Percentiles rank a stretch among this genome's conserved stretches.
These are phyloP conservation scores for Oikopleura vanhoeffeni DNA, from an alignment of 23 tunicate species.

Conservation along the genomic window DNA sequence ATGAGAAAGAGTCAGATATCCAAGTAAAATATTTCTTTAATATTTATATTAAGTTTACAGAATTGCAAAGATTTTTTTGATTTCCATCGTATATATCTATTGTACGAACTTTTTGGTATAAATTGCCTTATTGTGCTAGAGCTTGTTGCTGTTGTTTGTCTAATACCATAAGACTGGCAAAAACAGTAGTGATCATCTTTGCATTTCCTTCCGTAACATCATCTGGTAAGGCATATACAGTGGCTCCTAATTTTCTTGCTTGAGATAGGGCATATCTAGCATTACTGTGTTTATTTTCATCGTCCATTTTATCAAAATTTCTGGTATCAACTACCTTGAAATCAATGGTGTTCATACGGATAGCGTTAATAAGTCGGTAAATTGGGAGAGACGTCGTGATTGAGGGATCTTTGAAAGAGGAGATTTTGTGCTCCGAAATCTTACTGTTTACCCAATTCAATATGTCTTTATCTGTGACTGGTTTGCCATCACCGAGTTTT, in stretches of 20 bases:
- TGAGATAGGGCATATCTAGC: constrained; percentile 9
- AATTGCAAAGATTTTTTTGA: too few relatives aligned
- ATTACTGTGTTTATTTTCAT: not conserved
- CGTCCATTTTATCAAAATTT: not conserved
- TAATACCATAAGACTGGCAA: not conserved
- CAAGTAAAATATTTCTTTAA: too few relatives aligned
- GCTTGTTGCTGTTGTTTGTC: not conserved
- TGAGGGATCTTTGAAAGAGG: not conserved
- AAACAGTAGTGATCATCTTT: not conserved
- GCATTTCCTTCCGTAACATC: not conserved
- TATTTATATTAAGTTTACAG: too few relatives aligned
- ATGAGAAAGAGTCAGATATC: too few relatives aligned
- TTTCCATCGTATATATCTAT: too few relatives aligned
- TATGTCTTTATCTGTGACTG: not conserved
- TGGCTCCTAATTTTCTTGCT: constrained; percentile 11
- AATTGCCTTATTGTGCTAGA: not conserved
- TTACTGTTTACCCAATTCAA: not conserved
- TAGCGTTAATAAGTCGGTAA: constrained; percentile 9
- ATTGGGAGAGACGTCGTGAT: not conserved
- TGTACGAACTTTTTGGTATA: not conserved
- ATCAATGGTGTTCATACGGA: not conserved
- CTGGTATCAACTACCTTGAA: not conserved
- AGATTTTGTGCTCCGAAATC: not conserved
- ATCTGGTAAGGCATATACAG: constrained; percentile 9
- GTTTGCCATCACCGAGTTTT: constrained; percentile 14